Base-by-base conservation (phyloP, 2,797 vertebrate species). In the Anolis apletophallus region DNA sequence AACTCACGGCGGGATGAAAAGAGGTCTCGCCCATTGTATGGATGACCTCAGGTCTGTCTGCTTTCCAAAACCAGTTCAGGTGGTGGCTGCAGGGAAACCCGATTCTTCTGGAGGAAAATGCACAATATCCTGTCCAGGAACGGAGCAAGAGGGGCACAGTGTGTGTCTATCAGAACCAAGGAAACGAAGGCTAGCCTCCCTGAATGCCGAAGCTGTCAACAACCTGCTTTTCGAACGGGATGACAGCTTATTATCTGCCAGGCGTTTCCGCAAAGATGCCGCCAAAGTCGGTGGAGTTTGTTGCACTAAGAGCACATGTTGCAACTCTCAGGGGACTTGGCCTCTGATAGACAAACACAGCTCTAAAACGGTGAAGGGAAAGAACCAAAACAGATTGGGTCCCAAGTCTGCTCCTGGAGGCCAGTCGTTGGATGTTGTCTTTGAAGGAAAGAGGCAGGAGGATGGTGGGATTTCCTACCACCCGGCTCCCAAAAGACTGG, bases 131-230 rank as follows among this genome's bases (percentile, higher is more conserved):
- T 94, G 91, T 4, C 76, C 88, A 0, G 90, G 88, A 75, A 19
- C 54, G 0, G 90, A 91, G 68, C 83, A 90, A 26, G 92, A 92
- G 36, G 88, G 81, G 0, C 55, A 32, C 6, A 91, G 83, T 3
- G 1, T 88, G 0, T 91, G 94, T 80, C 91, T 93, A 0, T 76
- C 93, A 0, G 97, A 98, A 94, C 98, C 98, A 67, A 97, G 99
- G 80, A 97, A 97, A 90, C 97, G 99, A 85, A 97, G 99, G 46
- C 94, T 99, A 93, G 99, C 99, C 75, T 98, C 98, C 40, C 97
- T 99, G 32, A 99, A 99, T 0, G 99, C 99, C 0, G 98, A 99
- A 96, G 99, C 98, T 0, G 97, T 99, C 78, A 99, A 99, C 96
- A 99, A 98, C 91, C 91, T 99, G 93, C 97, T 99, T 75, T 97